These are phyloP conservation scores for Dermochelys coriacea DNA, from an alignment of 2,797 vertebrate genomes.

Conservation along the genomic window DNA sequence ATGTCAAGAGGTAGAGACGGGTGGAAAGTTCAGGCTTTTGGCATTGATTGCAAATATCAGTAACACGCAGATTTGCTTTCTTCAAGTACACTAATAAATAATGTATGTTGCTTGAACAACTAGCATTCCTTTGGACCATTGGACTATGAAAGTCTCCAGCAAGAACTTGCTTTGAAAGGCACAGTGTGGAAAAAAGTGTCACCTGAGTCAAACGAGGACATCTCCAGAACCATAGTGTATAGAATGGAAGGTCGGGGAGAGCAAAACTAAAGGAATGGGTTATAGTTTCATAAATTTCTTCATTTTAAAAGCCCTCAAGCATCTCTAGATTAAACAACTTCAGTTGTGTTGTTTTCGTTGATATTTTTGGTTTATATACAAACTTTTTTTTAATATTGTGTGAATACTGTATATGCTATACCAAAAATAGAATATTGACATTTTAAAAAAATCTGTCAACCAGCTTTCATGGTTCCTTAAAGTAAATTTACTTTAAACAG, in stretches of 20 bases:
- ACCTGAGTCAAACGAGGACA: constrained; percentile 95
- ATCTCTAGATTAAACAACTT: constrained; percentile 75
- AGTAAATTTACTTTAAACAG: constrained; percentile 39
- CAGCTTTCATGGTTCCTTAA: constrained; percentile 44
- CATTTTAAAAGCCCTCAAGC: constrained; percentile 67
- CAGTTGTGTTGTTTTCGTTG: constrained; percentile 76
- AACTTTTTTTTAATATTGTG: constrained; percentile 60
- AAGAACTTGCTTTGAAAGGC: constrained; percentile 98
- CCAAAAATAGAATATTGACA: constrained; percentile 66
- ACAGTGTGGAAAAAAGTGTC: constrained; percentile 98
- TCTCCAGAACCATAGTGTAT: constrained; percentile 98
- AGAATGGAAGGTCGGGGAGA: constrained; percentile 94
- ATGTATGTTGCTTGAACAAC: constrained; percentile 95
- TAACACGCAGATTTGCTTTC: constrained; percentile 72
- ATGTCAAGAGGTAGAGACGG: constrained; percentile 47
- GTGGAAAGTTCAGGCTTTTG: constrained; percentile 69
- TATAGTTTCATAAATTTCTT: constrained; percentile 75
- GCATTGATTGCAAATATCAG: constrained; percentile 75
- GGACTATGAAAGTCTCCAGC: constrained; percentile 99
- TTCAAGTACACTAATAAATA: constrained; percentile 90
- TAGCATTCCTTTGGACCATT: constrained; percentile 92
- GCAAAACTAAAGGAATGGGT: constrained; percentile 80
- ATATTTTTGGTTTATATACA: constrained; percentile 61
- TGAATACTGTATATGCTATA: constrained; percentile 73
- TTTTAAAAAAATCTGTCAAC: constrained; percentile 49